A percentile compares a stretch with the other conserved stretches of the same genome.
phyloP scores from a whole-genome alignment of 2,797 vertebrate species.

The Anomalospiza imberbis region DNA sequence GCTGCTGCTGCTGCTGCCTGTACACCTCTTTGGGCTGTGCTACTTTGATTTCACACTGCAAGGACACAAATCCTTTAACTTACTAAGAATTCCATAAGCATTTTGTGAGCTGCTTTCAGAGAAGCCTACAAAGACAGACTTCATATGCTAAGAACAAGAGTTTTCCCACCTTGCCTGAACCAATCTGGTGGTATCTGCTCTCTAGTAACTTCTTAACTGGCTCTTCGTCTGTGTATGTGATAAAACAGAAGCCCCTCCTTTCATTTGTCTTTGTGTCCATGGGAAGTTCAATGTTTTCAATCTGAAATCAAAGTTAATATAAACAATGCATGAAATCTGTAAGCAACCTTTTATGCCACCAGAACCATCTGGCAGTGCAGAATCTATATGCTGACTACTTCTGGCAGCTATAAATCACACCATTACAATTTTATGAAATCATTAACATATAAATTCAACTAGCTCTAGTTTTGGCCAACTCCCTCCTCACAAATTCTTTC shows the following conservation, averaged over 20 bases:
- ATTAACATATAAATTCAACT: accelerated
- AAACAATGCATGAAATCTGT: accelerated
- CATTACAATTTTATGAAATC: neutral
- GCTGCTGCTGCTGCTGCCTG: conserved; percentile 86
- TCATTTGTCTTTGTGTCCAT: conserved; percentile 89
- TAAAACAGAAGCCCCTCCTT: conserved; percentile 87
- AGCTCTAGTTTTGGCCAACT: neutral
- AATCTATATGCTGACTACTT: accelerated
- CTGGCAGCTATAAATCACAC: neutral
- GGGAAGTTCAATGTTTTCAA: conserved; percentile 88
- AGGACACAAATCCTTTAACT: neutral
- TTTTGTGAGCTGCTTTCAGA: neutral
- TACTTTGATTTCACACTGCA: conserved; percentile 89
- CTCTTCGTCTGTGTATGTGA: conserved; percentile 84
- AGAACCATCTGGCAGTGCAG: neutral
- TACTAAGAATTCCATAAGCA: neutral
- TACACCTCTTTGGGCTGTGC: conserved; percentile 90
- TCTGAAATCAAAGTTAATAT: conserved; percentile 68
- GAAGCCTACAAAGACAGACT: neutral
- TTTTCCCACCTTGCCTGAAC: conserved; percentile 82
- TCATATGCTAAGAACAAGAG: neutral
- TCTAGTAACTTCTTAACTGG: conserved; percentile 87
- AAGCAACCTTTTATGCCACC: neutral
- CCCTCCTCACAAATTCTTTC: too few species aligned
- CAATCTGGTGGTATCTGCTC: conserved; percentile 87